Percentiles rank a stretch among this genome's conserved stretches.
Evolutionary conservation across 2,888 invertebrate genomes (phyloP).

Genomic region (Mesorhabditis belari): DNA sequence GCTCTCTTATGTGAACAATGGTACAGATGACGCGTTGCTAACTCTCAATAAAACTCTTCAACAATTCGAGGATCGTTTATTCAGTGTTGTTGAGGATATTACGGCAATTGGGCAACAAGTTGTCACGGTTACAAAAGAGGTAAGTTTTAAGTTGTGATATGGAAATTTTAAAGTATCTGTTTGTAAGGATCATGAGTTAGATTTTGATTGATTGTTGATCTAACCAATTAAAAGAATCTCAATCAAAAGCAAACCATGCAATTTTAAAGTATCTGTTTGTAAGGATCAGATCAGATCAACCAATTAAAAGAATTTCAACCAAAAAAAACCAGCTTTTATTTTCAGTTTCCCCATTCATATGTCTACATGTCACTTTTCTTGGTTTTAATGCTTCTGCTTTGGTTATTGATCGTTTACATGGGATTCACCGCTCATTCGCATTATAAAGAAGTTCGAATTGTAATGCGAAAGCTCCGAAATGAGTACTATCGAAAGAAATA

Average conservation of each 20-base stretch:
- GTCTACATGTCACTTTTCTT: neutral
- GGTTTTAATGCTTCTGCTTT: neutral
- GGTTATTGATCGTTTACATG: neutral
- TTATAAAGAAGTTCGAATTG: too few relatives aligned
- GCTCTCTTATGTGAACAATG: neutral
- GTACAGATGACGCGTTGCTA: neutral
- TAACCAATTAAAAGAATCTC: neutral
- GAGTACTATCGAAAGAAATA: too few relatives aligned
- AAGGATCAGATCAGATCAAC: too few relatives aligned
- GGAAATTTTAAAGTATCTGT: neutral
- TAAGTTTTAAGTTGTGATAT: neutral
- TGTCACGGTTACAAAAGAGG: neutral
- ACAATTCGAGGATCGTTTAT: neutral
- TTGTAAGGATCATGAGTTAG: neutral
- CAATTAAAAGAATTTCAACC: neutral
- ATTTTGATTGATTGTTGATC: neutral
- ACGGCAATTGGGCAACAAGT: neutral
- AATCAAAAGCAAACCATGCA: neutral
- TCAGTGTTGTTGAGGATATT: neutral
- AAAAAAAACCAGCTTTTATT: neutral
- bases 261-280: too few relatives aligned
- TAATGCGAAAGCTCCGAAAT: too few relatives aligned
- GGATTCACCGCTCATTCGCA: neutral
- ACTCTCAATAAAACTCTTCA: neutral
- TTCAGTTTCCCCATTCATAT: neutral